These are phyloP conservation scores for Spisula subtruncata DNA, from an alignment of 2,888 invertebrate species.

Conservation along the genomic window DNA sequence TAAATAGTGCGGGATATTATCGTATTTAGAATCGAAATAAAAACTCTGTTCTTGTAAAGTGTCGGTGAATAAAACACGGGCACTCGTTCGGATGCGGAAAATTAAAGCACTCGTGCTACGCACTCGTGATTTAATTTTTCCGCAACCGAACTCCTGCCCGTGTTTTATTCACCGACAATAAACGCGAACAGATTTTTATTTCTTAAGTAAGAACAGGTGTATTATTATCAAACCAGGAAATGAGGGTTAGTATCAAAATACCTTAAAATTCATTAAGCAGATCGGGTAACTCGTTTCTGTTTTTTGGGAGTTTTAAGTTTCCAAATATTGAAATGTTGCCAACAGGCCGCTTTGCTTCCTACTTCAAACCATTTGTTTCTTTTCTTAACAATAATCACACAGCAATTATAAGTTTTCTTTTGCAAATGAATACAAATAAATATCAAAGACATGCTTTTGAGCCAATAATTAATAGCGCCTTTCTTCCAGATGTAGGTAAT, in stretches of 20 bases:
- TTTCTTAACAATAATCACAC: neutral
- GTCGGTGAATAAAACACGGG: too few species aligned
- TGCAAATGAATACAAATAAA: slow-evolving; percentile 19
- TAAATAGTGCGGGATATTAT: too few species aligned
- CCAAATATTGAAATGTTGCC: neutral
- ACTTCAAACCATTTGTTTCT: neutral
- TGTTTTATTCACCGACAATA: too few species aligned
- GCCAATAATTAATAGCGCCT: neutral
- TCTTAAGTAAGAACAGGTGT: too few species aligned
- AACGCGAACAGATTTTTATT: too few species aligned
- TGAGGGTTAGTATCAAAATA: neutral
- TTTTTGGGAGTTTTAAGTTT: neutral
- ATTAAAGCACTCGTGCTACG: too few species aligned
- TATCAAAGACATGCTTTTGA: slow-evolving; percentile 6
- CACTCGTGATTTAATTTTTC: too few species aligned
- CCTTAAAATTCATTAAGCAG: neutral
- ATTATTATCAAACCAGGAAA: too few species aligned
- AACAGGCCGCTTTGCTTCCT: neutral
- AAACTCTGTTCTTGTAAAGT: too few species aligned
- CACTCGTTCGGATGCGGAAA: too few species aligned
- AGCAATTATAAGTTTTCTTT: neutral
- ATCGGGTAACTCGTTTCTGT: neutral
- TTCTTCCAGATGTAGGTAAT: neutral
- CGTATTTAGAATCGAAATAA: too few species aligned
- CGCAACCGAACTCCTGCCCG: too few species aligned